These are phyloP conservation scores for Calyptommatus sinebrachiatus DNA, from an alignment of 2,113 vertebrate species.

Conservation along the genomic window DNA sequence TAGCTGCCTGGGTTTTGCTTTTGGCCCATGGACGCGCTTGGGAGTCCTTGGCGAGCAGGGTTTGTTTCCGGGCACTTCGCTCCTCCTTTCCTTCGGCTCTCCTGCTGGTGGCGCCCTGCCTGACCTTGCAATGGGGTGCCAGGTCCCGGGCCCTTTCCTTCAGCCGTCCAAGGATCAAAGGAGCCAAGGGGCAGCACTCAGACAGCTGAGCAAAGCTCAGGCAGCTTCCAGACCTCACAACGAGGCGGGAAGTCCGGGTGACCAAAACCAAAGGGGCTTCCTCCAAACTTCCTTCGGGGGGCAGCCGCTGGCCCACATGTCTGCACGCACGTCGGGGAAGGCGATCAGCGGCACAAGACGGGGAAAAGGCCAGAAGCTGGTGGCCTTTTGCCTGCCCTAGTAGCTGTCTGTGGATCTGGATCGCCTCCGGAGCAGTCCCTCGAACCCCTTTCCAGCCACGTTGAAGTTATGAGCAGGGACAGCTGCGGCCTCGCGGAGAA, in stretches of 20 bases:
- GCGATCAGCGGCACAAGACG: too few relatives aligned
- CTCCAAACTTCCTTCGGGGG: neutral
- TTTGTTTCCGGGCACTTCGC: too few relatives aligned
- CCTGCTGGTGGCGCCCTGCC: accelerated
- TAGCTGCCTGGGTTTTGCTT: neutral
- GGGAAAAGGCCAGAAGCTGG: too few relatives aligned
- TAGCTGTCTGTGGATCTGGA: neutral
- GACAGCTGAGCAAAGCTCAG: too few relatives aligned
- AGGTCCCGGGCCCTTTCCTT: neutral
- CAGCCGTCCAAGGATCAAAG: accelerated
- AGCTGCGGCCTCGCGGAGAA: constrained; percentile 6
- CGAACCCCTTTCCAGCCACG: neutral
- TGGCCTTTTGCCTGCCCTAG: neutral
- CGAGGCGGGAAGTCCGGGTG: too few relatives aligned
- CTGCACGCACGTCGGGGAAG: neutral
- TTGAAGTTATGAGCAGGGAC: neutral
- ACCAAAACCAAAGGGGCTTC: too few relatives aligned
- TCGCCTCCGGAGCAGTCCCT: neutral
- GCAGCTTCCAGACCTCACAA: too few relatives aligned
- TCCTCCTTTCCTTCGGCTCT: too few relatives aligned
- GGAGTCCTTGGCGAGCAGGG: too few relatives aligned
- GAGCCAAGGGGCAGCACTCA: too few relatives aligned
- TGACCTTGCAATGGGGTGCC: neutral
- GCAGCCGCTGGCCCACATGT: neutral
- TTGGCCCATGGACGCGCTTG: neutral